Conservation (phyloP, 2,797 vertebrate genomes). For the Melanotaenia nigrans region DNA sequence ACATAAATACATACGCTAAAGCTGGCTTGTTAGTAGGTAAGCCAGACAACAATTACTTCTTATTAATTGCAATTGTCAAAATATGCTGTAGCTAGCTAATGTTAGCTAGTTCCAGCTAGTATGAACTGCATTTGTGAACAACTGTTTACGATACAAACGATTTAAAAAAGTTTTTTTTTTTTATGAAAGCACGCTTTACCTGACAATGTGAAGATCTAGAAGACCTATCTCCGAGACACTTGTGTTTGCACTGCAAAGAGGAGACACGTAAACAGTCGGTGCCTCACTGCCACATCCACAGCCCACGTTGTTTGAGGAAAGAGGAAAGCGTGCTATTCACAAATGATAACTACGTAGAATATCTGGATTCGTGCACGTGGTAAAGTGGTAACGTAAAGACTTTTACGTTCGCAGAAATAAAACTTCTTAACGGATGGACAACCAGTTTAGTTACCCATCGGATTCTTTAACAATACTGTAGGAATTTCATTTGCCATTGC, state of each 20-base stretch:
- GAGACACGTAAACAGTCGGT: constrained; percentile 57
- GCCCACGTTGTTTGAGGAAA: constrained; percentile 51
- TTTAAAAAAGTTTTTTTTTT: not conserved
- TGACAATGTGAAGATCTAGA: not conserved
- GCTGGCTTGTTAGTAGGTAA: not conserved
- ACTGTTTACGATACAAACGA: not conserved
- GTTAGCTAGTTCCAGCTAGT: constrained; percentile 59
- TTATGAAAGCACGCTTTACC: constrained; percentile 40
- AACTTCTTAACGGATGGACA: not conserved
- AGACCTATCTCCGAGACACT: constrained; percentile 2
- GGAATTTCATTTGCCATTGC: not conserved
- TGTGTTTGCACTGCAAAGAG: not conserved
- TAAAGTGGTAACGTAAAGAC: not conserved
- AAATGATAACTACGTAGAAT: constrained; percentile 27
- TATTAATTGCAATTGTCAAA: constrained; percentile 16
- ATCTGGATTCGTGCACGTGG: rapidly evolving
- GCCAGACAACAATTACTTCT: not conserved
- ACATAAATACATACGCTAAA: not conserved
- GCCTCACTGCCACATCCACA: constrained; percentile 77
- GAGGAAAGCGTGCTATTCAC: constrained; percentile 32
- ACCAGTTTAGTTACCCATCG: not conserved
- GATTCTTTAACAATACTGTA: not conserved
- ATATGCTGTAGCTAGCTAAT: constrained; percentile 27
- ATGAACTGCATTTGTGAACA: not conserved
- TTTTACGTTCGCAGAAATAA: constrained; percentile 22